Conservation (phyloP, 2,113 vertebrate species). For the Amblyopsis rosae region DNA sequence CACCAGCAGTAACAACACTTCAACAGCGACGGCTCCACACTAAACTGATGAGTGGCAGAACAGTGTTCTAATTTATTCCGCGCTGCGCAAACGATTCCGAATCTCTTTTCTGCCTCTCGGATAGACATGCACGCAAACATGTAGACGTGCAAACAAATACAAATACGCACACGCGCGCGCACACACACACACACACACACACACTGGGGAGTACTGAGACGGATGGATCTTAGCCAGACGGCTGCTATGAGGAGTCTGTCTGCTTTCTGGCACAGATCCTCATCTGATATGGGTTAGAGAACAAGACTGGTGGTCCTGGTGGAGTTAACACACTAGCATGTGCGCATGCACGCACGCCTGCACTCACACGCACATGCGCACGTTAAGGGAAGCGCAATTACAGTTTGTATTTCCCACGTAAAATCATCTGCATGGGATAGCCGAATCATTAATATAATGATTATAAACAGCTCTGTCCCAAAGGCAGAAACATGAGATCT, state of each 20-base stretch:
- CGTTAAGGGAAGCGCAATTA: background rate
- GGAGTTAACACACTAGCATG: background rate
- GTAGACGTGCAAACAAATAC: background rate
- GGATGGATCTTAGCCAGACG: conserved; percentile 30
- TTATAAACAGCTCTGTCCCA: no score
- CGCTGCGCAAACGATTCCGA: no score
- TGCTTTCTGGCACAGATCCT: conserved; percentile 32
- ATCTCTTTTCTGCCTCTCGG: no score
- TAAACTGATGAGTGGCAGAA: background rate
- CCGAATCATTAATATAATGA: no score
- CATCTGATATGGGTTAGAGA: conserved; percentile 41
- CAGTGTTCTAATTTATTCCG: background rate
- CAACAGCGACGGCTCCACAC: no score
- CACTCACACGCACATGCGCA: background rate
- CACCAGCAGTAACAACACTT: background rate
- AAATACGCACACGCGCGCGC: conserved; percentile 4
- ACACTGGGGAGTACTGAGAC: background rate
- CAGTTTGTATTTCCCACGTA: conserved; percentile 5
- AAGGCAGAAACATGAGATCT: no score
- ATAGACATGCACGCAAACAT: background rate
- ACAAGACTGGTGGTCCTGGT: conserved; percentile 40
- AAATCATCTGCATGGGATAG: no score
- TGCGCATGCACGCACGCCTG: background rate
- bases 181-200: conserved; percentile 13
- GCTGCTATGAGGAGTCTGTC: conserved; percentile 29